Evolutionary conservation across 2,113 vertebrate genomes (phyloP).

Genomic region (Sceloporus tristichus): DNA sequence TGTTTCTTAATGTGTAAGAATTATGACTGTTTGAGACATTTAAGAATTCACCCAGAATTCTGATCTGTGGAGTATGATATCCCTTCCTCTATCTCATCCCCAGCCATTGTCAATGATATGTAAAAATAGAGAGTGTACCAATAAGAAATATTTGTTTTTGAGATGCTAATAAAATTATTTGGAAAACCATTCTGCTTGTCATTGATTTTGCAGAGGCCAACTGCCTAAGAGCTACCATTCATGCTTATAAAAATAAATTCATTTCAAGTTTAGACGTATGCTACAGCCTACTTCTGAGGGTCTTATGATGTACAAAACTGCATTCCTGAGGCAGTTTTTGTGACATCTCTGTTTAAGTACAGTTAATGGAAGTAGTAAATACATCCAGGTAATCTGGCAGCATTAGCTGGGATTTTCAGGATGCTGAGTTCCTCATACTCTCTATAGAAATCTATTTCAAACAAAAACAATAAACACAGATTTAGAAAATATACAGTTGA

Average conservation of each 20-base stretch:
- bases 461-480: neutral
- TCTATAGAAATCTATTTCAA: neutral
- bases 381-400: no score
- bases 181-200: conserved; percentile 5
- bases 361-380: neutral
- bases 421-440: neutral
- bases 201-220: neutral
- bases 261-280: neutral
- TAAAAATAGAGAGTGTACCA: fast-evolving
- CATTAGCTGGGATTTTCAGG: neutral
- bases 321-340: neutral
- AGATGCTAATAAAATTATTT: conserved; percentile 57
- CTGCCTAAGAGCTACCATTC: neutral
- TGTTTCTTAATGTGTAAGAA: neutral
- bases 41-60: neutral
- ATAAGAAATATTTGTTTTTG: conserved; percentile 15
- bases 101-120: fast-evolving
- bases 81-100: neutral
- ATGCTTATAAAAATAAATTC: neutral
- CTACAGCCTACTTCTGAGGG: neutral
- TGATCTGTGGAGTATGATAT: neutral
- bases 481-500: neutral
- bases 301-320: neutral
- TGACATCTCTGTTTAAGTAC: neutral
- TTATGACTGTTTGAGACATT: conserved; percentile 11